phyloP scores from a whole-genome alignment of 2,797 vertebrate species.

The Tachyglossus aculeatus region DNA sequence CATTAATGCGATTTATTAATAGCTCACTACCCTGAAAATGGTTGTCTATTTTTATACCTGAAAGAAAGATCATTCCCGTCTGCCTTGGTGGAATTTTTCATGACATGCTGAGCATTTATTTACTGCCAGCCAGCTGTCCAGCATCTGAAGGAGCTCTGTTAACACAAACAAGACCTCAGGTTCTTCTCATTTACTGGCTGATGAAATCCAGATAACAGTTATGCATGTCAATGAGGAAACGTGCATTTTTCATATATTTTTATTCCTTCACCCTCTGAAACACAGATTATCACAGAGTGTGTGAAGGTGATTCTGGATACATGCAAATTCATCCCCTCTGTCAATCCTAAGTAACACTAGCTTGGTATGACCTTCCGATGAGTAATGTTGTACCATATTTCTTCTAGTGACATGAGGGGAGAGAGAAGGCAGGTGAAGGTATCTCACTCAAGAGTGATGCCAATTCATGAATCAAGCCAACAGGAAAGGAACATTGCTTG shows the following conservation, averaged over 20 bases:
- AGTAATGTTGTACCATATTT: constrained; percentile 19
- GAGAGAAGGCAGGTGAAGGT: neutral
- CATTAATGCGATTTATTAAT: constrained; percentile 59
- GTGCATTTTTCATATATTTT: constrained; percentile 55
- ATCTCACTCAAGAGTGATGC: constrained; percentile 15
- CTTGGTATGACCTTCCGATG: constrained; percentile 43
- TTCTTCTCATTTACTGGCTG: constrained; percentile 56
- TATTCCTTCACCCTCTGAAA: constrained; percentile 14
- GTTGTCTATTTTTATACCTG: constrained; percentile 40
- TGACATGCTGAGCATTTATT: constrained; percentile 59
- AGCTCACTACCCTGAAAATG: constrained; percentile 45
- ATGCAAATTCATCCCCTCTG: constrained; percentile 8
- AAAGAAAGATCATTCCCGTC: constrained; percentile 29
- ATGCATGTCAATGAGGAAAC: constrained; percentile 46
- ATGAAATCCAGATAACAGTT: constrained; percentile 42
- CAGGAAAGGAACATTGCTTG: constrained; percentile 1
- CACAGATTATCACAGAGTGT: constrained; percentile 25
- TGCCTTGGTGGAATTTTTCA: constrained; percentile 50
- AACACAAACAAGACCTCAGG: constrained; percentile 40
- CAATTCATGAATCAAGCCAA: constrained; percentile 14
- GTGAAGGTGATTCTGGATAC: constrained; percentile 33
- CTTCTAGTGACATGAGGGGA: neutral
- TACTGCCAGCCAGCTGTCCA: constrained; percentile 35
- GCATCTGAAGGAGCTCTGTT: constrained; percentile 47
- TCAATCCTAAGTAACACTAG: constrained; percentile 13